phyloP scores from a whole-genome alignment of 2,888 invertebrate genomes.

The Hoplodrina ambigua region DNA sequence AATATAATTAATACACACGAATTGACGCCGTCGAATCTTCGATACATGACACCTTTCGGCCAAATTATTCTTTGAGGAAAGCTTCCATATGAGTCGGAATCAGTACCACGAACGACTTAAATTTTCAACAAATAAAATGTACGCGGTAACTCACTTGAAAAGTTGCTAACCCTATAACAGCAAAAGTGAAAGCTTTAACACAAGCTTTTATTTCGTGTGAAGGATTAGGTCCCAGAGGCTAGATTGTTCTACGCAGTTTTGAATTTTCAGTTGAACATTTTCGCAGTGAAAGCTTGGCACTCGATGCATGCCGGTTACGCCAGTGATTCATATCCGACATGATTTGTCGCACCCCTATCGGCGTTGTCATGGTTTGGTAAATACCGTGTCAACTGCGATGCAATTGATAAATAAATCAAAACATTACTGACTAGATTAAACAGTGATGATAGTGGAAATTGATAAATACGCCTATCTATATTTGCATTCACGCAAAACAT shows the following conservation, averaged over 20 bases:
- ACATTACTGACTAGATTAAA: constrained; percentile 37
- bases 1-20: no score
- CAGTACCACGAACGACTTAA: no score
- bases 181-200: constrained; percentile 29
- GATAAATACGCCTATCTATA: constrained; percentile 23
- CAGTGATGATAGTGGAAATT: constrained; percentile 26
- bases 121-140: no score
- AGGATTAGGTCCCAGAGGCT: constrained; percentile 22
- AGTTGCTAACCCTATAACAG: background rate
- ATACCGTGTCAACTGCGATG: constrained; percentile 50
- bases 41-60: no score
- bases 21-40: no score
- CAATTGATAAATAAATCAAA: constrained; percentile 55
- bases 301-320: constrained; percentile 38
- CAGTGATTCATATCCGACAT: constrained; percentile 54
- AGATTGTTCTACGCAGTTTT: constrained; percentile 37
- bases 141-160: background rate
- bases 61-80: no score
- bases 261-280: constrained; percentile 55
- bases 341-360: constrained; percentile 55
- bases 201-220: constrained; percentile 31
- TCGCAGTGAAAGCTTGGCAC: constrained; percentile 54
- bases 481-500: constrained; percentile 12
- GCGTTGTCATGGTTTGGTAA: constrained; percentile 49
- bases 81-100: no score